These are phyloP conservation scores for Panthera uncia DNA, from an alignment of 2,113 vertebrate species.

Conservation along the genomic window DNA sequence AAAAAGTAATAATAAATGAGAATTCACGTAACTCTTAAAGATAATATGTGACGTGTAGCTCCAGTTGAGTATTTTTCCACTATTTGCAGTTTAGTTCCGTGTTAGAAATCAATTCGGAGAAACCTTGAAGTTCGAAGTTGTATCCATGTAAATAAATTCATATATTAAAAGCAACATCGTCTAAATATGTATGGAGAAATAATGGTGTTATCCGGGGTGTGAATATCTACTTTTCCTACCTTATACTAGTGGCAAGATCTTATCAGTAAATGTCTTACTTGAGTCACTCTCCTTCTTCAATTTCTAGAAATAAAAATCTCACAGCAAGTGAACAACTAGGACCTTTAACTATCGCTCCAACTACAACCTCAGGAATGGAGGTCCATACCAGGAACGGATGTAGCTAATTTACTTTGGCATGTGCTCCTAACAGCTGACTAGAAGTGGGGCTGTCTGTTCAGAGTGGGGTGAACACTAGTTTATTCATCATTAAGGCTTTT, in stretches of 20 bases:
- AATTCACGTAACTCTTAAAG: background rate
- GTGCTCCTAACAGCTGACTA: background rate
- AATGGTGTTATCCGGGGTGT: background rate
- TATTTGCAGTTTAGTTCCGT: background rate
- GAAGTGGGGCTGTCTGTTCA: background rate
- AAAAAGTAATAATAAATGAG: background rate
- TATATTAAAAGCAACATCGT: background rate
- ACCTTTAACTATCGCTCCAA: background rate
- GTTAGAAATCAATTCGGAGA: background rate
- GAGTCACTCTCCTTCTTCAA: background rate
- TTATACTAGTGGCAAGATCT: background rate
- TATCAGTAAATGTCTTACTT: background rate
- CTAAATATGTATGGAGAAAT: background rate
- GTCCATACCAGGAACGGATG: background rate
- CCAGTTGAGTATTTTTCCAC: background rate
- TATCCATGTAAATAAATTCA: background rate
- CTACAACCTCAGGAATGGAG: too few species aligned
- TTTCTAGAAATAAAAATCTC: background rate
- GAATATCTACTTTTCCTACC: background rate
- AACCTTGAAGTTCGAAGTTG: background rate
- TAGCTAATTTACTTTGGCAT: background rate
- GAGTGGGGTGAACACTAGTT: accelerated
- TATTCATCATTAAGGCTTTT: background rate
- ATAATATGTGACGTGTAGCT: background rate
- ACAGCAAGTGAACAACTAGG: background rate